Base-by-base conservation (phyloP, 2,797 vertebrate genomes). In the Sebastes vulpes region DNA sequence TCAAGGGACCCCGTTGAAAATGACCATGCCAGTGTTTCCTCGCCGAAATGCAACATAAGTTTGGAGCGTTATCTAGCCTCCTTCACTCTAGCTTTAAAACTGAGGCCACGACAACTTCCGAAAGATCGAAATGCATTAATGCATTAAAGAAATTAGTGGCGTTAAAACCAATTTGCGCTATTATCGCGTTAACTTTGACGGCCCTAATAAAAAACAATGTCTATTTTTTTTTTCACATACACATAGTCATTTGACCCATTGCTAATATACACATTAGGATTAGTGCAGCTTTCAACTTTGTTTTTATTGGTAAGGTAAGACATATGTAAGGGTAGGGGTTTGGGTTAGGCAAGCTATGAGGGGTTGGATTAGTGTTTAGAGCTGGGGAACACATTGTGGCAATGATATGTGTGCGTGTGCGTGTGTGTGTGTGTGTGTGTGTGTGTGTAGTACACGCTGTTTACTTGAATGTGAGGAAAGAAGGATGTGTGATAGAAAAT, bases 401-500 rank as follows among this genome's bases (percentile, higher is more conserved):
- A 70, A 46, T 31, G 48, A 28, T 46, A 3, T 50, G n/a, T 29
- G 46, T 46, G 38, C 1, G 14, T 0, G 38, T 42, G 14, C 1
- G 14, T 42, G 38, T 42, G 1, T 14, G 38, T 42, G 4, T 50
- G 25, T 23, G 23, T 23, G 23, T 23, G 23, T 23, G 38, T 16
- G 16, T 54, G 61, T 66, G 48, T 5, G 9, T 52, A 58, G 8
- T 50, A 18, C 42, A 48, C 6, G 6, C 42, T 23, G 18, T 29
- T 14, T 59, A 63, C 26, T 7, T 9, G 23, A 54, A 53, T 64
- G 57, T 75, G 68, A 77, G 75, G 35, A 75, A 63, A 64, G 69
- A 58, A 71, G 74, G 66, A 75, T 71, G 81, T 72, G 72, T 75
- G 69, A 74, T 31, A 88, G 84, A 90, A 89, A 93, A 94, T 95